These are phyloP conservation scores for Lasiurus cinereus DNA, from an alignment of 2,113 vertebrate genomes.

Conservation along the genomic window DNA sequence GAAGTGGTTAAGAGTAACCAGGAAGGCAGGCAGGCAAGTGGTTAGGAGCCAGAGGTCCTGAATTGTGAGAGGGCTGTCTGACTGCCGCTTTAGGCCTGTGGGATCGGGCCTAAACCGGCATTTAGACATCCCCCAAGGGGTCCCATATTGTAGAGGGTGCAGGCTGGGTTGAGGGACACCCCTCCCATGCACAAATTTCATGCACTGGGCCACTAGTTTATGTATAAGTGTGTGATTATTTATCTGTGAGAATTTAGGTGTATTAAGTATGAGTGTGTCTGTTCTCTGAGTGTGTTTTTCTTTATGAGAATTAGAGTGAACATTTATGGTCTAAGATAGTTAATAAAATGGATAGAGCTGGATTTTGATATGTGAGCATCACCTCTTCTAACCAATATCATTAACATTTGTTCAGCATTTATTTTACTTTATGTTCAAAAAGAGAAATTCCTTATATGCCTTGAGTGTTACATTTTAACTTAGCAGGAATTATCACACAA, in stretches of 20 bases:
- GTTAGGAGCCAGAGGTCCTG: too few species aligned
- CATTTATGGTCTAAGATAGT: neutral
- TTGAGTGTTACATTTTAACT: neutral
- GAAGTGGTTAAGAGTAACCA: too few species aligned
- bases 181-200: too few species aligned
- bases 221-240: neutral
- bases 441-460: neutral
- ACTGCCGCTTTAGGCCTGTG: too few species aligned
- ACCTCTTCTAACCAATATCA: neutral
- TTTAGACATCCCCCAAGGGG: too few species aligned
- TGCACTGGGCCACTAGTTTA: neutral
- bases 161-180: too few species aligned
- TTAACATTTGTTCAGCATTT: neutral
- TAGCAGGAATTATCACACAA: neutral
- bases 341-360: neutral
- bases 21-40: too few species aligned
- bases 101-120: too few species aligned
- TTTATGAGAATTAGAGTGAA: neutral
- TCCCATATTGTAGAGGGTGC: too few species aligned
- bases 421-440: conserved; percentile 38
- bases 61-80: too few species aligned
- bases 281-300: neutral
- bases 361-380: neutral
- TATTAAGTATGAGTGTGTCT: neutral
- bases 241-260: neutral